These are phyloP conservation scores for Salvator merianae DNA, from an alignment of 2,113 vertebrate genomes.

Conservation along the genomic window DNA sequence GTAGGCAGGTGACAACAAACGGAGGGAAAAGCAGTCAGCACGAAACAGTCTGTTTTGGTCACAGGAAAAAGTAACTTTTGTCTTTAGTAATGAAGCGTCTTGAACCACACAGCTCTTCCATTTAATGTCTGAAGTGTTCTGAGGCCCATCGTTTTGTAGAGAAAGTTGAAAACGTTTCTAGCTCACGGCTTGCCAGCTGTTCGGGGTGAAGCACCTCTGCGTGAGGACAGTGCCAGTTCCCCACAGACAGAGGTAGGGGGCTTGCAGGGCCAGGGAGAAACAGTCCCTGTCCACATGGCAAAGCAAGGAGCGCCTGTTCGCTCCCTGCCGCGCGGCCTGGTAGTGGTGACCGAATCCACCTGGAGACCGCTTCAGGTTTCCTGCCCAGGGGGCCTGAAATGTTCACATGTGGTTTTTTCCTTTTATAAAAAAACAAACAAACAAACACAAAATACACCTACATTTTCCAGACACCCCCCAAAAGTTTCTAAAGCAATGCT, in stretches of 20 bases:
- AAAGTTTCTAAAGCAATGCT: constrained; percentile 55
- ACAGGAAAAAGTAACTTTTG: constrained; percentile 44
- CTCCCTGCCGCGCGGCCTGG: constrained; percentile 15
- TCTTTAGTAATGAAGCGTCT: constrained; percentile 56
- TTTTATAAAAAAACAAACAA: constrained; percentile 36
- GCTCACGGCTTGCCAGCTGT: constrained; percentile 43
- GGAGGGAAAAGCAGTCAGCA: constrained; percentile 16
- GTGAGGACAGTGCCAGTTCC: not conserved
- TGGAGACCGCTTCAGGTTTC: constrained; percentile 43
- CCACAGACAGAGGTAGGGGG: constrained; percentile 26
- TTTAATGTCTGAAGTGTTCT: constrained; percentile 55
- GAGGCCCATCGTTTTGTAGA: constrained; percentile 62
- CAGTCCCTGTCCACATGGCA: constrained; percentile 20
- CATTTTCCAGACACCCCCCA: constrained; percentile 9
- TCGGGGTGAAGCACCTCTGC: constrained; percentile 34
- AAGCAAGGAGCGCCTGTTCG: constrained; percentile 55
- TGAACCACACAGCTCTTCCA: constrained; percentile 59
- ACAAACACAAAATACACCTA: constrained; percentile 14
- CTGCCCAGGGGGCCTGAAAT: constrained; percentile 39
- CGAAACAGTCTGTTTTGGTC: constrained; percentile 51
- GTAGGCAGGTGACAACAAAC: constrained; percentile 22
- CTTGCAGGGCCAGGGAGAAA: constrained; percentile 47
- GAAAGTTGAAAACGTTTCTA: constrained; percentile 45
- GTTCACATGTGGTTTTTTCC: constrained; percentile 7
- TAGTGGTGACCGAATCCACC: constrained; percentile 51